These are phyloP conservation scores for Rhabditoides inermis DNA, from an alignment of 2,888 invertebrate species.

Conservation along the genomic window DNA sequence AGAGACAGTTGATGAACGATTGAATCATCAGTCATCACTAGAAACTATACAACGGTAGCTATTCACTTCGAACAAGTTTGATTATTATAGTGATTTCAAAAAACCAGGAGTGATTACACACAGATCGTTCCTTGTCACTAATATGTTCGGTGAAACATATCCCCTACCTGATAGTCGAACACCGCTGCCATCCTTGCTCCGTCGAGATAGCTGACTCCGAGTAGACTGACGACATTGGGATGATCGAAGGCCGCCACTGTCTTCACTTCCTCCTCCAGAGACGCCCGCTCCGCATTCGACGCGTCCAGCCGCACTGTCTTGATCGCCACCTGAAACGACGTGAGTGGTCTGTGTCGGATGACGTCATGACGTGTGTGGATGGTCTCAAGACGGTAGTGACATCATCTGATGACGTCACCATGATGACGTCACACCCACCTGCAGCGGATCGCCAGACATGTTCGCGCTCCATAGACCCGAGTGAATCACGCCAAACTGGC, in stretches of 20 bases:
- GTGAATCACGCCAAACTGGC: conserved; percentile 70
- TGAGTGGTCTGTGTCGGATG: no score
- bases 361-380: no score
- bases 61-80: no score
- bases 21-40: not conserved
- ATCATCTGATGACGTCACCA: no score
- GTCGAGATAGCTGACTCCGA: conserved; percentile 65
- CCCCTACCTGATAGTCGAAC: conserved; percentile 15
- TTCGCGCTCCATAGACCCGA: conserved; percentile 16
- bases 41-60: not conserved
- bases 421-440: no score
- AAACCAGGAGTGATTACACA: no score
- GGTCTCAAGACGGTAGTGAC: no score
- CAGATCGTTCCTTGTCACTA: no score
- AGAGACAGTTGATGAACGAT: no score
- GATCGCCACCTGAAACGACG: conserved; percentile 21
- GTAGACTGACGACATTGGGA: conserved; percentile 85
- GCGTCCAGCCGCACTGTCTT: conserved; percentile 23
- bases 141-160: not conserved
- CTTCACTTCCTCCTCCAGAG: conserved; percentile 28
- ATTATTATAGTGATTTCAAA: no score
- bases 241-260: conserved; percentile 81
- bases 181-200: conserved; percentile 8
- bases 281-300: conserved; percentile 20
- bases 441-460: conserved; percentile 19